Percentiles rank a stretch among this genome's conserved stretches.
Conservation (phyloP, 2,113 vertebrate species). For the Cyphomyrus discorhynchus region DNA sequence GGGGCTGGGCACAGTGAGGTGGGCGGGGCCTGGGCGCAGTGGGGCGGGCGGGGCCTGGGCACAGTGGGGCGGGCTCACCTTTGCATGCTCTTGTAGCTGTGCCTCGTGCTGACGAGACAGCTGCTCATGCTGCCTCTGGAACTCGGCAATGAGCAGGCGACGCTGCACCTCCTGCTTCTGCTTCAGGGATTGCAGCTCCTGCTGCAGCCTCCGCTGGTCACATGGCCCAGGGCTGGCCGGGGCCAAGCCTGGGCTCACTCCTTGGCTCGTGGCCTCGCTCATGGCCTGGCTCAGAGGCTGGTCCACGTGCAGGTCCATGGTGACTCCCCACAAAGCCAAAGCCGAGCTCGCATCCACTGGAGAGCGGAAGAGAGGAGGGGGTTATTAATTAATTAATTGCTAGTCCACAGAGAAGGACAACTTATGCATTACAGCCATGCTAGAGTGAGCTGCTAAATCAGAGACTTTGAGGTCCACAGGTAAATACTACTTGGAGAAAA, state of each 20-base stretch:
- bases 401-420: background rate
- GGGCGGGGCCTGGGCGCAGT: constrained; percentile 30
- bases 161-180: constrained; percentile 85
- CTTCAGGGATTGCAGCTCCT: constrained; percentile 76
- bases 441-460: background rate
- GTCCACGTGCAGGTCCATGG: constrained; percentile 92
- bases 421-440: background rate
- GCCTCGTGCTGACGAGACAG: constrained; percentile 76
- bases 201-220: constrained; percentile 76
- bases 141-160: constrained; percentile 77
- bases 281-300: constrained; percentile 66
- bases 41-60: constrained; percentile 33
- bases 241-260: constrained; percentile 42
- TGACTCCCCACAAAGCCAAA: constrained; percentile 79
- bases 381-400: background rate
- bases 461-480: background rate
- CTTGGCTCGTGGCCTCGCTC: constrained; percentile 31
- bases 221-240: constrained; percentile 62
- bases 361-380: background rate
- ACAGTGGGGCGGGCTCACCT: constrained; percentile 67
- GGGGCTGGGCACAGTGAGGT: background rate
- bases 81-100: constrained; percentile 79
- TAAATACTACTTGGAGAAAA: background rate
- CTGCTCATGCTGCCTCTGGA: constrained; percentile 82
- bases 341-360: constrained; percentile 86